Evolutionary conservation across 2,888 invertebrate species (phyloP).

Genomic region (Coelopa pilipes): DNA sequence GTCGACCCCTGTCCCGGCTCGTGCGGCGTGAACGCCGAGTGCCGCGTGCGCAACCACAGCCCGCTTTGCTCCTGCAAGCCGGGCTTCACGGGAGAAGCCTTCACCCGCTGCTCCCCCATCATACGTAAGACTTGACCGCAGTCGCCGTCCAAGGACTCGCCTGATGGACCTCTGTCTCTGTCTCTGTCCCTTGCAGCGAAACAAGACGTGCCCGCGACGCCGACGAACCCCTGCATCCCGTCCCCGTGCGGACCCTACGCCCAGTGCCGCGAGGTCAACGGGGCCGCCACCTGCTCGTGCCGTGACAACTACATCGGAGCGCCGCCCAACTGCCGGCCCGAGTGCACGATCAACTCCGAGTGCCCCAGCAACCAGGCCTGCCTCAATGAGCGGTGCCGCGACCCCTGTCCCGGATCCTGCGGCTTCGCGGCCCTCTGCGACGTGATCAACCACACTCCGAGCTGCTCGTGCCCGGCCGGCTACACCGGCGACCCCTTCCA

Average conservation of each 20-base stretch:
- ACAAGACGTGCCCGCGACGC: conserved; percentile 53
- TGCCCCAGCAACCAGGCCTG: conserved; percentile 79
- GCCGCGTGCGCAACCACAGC: conserved; percentile 84
- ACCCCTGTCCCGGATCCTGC: conserved; percentile 83
- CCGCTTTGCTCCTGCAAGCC: conserved; percentile 82
- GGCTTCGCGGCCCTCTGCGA: conserved; percentile 78
- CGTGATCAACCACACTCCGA: conserved; percentile 81
- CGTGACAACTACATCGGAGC: conserved; percentile 77
- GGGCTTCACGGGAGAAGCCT: conserved; percentile 82
- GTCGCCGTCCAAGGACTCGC: conserved; percentile 38
- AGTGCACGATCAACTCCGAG: conserved; percentile 80
- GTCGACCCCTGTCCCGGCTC: conserved; percentile 82
- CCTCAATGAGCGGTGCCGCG: conserved; percentile 77
- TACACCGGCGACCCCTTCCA: conserved; percentile 83
- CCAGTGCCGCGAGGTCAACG: conserved; percentile 75
- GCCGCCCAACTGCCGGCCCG: conserved; percentile 82
- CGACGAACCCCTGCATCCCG: conserved; percentile 76
- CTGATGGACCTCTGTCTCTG: background rate
- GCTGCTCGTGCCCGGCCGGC: conserved; percentile 78
- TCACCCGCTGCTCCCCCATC: conserved; percentile 72
- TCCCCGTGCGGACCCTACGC: conserved; percentile 84
- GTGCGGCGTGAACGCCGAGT: conserved; percentile 82
- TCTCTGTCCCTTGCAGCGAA: conserved; percentile 26
- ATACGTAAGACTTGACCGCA: conserved; percentile 68
- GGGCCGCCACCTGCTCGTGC: conserved; percentile 79